phyloP scores from a whole-genome alignment of 2,113 vertebrate genomes.

The Haemorhous mexicanus region DNA sequence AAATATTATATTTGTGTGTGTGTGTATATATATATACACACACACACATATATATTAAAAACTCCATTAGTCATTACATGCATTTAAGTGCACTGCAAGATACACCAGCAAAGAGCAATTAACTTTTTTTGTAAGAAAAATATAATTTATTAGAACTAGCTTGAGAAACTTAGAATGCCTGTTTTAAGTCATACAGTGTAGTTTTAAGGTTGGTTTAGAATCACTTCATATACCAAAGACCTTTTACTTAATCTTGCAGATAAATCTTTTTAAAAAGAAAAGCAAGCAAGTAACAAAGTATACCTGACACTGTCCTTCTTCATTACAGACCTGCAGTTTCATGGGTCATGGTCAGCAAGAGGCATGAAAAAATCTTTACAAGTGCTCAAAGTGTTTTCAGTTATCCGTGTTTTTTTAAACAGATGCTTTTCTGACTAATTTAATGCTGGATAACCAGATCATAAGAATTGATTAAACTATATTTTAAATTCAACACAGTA shows the following conservation, averaged over 20 bases:
- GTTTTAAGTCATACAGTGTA: neutral
- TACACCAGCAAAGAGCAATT: neutral
- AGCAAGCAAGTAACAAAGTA: neutral
- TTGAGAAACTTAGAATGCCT: neutral
- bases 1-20: neutral
- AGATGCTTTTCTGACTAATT: neutral
- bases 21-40: neutral
- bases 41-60: neutral
- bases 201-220: neutral
- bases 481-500: neutral
- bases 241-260: neutral
- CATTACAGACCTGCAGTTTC: neutral
- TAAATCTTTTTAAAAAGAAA: conserved; percentile 27
- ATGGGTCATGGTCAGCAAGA: neutral
- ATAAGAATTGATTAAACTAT: neutral
- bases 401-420: neutral
- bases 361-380: conserved; percentile 15
- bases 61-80: conserved; percentile 22
- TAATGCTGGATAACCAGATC: neutral
- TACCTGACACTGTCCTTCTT: neutral
- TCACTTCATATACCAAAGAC: neutral
- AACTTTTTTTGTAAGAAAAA: neutral
- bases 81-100: conserved; percentile 29
- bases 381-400: neutral
- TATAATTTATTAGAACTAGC: neutral